These are phyloP conservation scores for Drosophila athabasca DNA, from an alignment of 1,140 invertebrate genomes.

Conservation along the genomic window DNA sequence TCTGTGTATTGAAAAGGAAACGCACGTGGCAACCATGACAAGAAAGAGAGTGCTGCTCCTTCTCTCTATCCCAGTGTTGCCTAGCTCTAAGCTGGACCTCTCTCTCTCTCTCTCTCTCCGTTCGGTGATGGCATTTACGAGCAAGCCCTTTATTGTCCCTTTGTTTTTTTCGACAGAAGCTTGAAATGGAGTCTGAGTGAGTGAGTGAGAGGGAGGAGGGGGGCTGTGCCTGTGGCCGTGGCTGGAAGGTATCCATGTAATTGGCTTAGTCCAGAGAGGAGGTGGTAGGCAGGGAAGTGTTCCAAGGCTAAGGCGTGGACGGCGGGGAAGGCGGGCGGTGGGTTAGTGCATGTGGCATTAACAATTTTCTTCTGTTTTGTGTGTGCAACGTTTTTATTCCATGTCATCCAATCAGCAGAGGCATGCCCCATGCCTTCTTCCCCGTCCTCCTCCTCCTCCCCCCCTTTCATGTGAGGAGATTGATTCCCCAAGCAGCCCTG, in stretches of 20 bases:
- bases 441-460: too few species aligned
- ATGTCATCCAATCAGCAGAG: slow-evolving; percentile 67
- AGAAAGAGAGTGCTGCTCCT: slow-evolving; percentile 7
- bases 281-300: not conserved
- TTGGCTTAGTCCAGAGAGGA: slow-evolving; percentile 54
- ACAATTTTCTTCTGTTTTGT: slow-evolving; percentile 46
- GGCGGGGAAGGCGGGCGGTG: not conserved
- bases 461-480: slow-evolving; percentile 49
- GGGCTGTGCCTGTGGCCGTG: not conserved
- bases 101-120: not conserved
- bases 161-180: slow-evolving; percentile 47
- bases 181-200: too few species aligned
- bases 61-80: slow-evolving; percentile 40
- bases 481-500: slow-evolving; percentile 71
- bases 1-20: too few species aligned
- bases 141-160: slow-evolving; percentile 72
- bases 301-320: too few species aligned
- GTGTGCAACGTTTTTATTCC: slow-evolving; percentile 65
- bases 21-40: not conserved
- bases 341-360: slow-evolving; percentile 44
- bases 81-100: slow-evolving; percentile 47
- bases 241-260: slow-evolving; percentile 50
- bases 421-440: slow-evolving; percentile 19
- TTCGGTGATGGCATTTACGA: slow-evolving; percentile 57
- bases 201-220: too few species aligned